A percentile compares a stretch with the other conserved stretches of the same genome.
Evolutionary conservation across 2,797 vertebrate species (phyloP).

Genomic region (Eulemur albifrons): DNA sequence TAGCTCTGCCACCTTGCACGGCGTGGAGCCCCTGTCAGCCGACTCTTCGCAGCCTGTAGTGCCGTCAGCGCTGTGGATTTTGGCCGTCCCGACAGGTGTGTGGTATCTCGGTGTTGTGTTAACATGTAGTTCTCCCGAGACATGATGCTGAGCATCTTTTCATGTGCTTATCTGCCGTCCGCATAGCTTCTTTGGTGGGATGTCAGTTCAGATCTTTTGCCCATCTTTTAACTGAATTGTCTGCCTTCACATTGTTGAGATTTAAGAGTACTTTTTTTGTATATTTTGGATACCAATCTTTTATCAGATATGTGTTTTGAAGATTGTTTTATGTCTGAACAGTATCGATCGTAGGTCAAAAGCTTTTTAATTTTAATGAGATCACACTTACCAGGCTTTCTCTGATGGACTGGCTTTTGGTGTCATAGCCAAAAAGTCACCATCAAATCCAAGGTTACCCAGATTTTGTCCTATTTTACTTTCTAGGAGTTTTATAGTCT

Average conservation of each 20-base stretch:
- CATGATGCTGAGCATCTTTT: rapidly evolving
- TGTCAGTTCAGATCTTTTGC: not conserved
- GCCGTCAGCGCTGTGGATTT: rapidly evolving
- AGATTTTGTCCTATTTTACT: not conserved
- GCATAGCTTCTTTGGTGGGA: rapidly evolving
- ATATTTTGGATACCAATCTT: not conserved
- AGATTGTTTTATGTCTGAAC: not conserved
- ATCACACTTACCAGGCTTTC: rapidly evolving
- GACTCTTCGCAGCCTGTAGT: rapidly evolving
- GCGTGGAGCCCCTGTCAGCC: not conserved
- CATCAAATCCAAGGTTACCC: not conserved
- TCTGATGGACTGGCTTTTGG: not conserved
- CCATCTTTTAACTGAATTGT: not conserved
- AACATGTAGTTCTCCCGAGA: rapidly evolving
- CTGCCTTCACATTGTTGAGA: no score
- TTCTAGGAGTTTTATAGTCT: not conserved
- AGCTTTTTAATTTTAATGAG: not conserved
- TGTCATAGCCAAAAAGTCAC: not conserved
- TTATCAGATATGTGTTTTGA: not conserved
- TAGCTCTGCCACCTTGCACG: rapidly evolving
- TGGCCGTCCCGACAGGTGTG: rapidly evolving
- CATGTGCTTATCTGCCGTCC: rapidly evolving
- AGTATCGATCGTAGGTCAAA: not conserved
- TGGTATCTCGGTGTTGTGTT: no score
- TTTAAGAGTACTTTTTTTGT: no score